Percentiles rank a stretch among this genome's conserved stretches.
These are phyloP conservation scores for Formicarius rufipectus DNA, from an alignment of 2,113 vertebrate species.

Conservation along the genomic window DNA sequence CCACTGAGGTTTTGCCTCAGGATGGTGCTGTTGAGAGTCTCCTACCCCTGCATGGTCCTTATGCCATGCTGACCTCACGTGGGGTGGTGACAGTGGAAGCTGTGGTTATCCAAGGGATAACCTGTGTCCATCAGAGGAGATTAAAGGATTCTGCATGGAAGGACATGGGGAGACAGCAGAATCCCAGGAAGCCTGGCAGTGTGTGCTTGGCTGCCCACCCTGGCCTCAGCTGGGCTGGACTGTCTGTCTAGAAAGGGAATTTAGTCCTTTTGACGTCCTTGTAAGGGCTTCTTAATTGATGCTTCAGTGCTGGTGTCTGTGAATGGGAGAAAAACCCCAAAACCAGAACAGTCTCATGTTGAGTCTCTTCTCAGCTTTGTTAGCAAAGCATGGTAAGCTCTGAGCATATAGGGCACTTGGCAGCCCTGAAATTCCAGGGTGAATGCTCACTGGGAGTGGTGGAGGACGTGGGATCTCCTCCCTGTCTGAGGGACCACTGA, in stretches of 20 bases:
- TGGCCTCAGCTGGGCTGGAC: not conserved
- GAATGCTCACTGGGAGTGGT: not conserved
- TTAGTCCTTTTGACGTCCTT: not conserved
- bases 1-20: rapidly evolving
- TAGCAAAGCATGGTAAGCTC: not conserved
- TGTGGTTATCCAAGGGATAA: not conserved
- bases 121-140: not conserved
- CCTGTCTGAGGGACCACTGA: not conserved
- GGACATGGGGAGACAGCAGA: not conserved
- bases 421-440: not conserved
- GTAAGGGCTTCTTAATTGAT: not conserved
- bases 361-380: not conserved
- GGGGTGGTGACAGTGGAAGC: not conserved
- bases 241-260: not conserved
- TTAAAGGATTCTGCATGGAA: not conserved
- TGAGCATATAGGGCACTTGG: not conserved
- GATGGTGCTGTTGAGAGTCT: not conserved
- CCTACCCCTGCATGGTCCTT: not conserved
- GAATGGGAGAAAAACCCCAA: not conserved
- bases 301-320: not conserved
- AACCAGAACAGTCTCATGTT: not conserved
- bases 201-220: not conserved
- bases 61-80: not conserved
- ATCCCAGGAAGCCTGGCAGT: not conserved
- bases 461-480: too few species aligned